These are phyloP conservation scores for Tragelaphus scriptus DNA, from an alignment of 2,113 vertebrate genomes.

Conservation along the genomic window DNA sequence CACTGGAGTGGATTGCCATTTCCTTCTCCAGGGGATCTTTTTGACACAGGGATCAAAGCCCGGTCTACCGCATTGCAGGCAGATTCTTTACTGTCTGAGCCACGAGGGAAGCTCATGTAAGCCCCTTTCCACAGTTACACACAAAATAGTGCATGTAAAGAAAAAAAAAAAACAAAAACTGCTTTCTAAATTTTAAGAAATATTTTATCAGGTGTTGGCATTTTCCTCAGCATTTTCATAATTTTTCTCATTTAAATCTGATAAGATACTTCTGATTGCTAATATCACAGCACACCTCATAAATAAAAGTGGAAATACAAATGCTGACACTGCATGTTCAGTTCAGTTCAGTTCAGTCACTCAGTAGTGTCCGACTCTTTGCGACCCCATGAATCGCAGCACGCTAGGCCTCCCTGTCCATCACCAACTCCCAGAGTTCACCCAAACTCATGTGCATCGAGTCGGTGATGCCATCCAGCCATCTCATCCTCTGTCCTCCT, in stretches of 20 bases:
- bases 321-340: neutral
- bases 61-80: accelerated
- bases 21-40: neutral
- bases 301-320: neutral
- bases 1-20: neutral
- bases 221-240: neutral
- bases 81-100: neutral
- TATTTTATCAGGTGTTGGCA: neutral
- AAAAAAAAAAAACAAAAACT: neutral
- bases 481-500: no score
- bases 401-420: no score
- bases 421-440: no score
- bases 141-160: no score
- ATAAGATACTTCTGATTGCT: neutral
- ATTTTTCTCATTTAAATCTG: neutral
- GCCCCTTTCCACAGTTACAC: no score
- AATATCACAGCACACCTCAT: neutral
- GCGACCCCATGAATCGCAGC: accelerated
- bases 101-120: no score
- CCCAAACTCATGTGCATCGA: no score
- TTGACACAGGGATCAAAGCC: neutral
- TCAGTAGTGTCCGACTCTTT: no score
- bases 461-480: no score
- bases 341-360: no score
- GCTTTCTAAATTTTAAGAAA: neutral